phyloP scores from a whole-genome alignment of 1,140 invertebrate species.

The Drosophila insularis region DNA sequence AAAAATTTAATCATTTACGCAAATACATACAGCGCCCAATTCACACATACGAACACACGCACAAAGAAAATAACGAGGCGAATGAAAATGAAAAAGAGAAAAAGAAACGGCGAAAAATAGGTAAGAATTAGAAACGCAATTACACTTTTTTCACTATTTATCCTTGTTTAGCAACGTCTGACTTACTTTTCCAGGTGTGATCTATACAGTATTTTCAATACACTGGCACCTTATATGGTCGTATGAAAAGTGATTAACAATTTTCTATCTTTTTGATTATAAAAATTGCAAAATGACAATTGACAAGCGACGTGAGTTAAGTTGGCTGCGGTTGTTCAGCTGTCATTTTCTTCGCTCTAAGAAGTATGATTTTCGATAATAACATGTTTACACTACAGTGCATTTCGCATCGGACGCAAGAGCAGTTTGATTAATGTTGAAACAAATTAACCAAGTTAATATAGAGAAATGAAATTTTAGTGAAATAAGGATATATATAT shows the following conservation, averaged over 20 bases:
- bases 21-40: constrained; percentile 19
- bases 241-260: constrained; percentile 49
- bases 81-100: constrained; percentile 42
- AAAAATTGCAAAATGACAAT: constrained; percentile 62
- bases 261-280: constrained; percentile 45
- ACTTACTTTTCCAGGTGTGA: constrained; percentile 51
- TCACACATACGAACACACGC: constrained; percentile 17
- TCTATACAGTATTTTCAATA: constrained; percentile 26
- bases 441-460: no score
- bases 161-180: background rate
- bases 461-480: no score
- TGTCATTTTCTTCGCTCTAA: no score
- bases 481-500: no score
- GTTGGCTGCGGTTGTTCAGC: constrained; percentile 63
- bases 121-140: constrained; percentile 28
- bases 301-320: constrained; percentile 43
- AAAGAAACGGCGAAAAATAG: constrained; percentile 72
- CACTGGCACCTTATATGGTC: constrained; percentile 42
- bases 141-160: background rate
- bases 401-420: no score
- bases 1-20: constrained; percentile 41
- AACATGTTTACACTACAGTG: no score
- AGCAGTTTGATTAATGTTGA: no score
- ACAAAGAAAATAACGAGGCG: constrained; percentile 48
- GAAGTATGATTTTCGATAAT: no score